phyloP scores from a whole-genome alignment of 2,888 invertebrate genomes.

The Mesodorylaimus sp. region DNA sequence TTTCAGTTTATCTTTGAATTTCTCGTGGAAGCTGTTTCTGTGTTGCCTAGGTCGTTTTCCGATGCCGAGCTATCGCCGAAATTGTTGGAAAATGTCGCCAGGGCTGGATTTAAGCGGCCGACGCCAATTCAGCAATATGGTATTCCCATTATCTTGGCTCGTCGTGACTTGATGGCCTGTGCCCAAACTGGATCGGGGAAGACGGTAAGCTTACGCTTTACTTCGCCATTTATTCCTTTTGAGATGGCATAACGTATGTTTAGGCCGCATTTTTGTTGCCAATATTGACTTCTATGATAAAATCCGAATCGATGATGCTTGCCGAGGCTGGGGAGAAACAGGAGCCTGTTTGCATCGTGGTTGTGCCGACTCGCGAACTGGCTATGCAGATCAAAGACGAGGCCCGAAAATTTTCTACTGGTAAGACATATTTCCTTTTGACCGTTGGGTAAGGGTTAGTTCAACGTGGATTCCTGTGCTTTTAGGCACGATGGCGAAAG shows the following conservation, averaged over 20 bases:
- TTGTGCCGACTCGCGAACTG: constrained; percentile 79
- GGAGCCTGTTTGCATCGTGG: constrained; percentile 61
- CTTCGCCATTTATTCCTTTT: too few relatives aligned
- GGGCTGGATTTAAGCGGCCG: constrained; percentile 59
- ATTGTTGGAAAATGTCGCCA: constrained; percentile 55
- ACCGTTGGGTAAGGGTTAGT: not conserved
- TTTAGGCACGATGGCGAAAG: constrained; percentile 46
- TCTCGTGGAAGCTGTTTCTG: too few relatives aligned
- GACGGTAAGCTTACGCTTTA: too few relatives aligned
- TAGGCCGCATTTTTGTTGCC: constrained; percentile 80
- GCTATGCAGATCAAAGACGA: constrained; percentile 68
- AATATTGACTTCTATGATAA: constrained; percentile 46
- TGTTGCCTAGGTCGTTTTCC: constrained; percentile 48
- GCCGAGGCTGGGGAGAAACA: constrained; percentile 27
- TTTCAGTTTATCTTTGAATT: too few relatives aligned
- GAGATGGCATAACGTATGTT: too few relatives aligned
- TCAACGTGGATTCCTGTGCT: not conserved
- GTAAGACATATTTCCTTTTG: not conserved
- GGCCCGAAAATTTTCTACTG: not conserved
- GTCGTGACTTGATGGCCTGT: constrained; percentile 83
- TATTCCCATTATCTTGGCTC: constrained; percentile 57
- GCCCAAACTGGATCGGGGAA: constrained; percentile 97
- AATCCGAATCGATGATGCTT: constrained; percentile 16
- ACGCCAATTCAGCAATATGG: constrained; percentile 87
- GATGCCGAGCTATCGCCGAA: constrained; percentile 48